These are phyloP conservation scores for Melanargia galathea DNA, from an alignment of 2,888 invertebrate species.

Conservation along the genomic window DNA sequence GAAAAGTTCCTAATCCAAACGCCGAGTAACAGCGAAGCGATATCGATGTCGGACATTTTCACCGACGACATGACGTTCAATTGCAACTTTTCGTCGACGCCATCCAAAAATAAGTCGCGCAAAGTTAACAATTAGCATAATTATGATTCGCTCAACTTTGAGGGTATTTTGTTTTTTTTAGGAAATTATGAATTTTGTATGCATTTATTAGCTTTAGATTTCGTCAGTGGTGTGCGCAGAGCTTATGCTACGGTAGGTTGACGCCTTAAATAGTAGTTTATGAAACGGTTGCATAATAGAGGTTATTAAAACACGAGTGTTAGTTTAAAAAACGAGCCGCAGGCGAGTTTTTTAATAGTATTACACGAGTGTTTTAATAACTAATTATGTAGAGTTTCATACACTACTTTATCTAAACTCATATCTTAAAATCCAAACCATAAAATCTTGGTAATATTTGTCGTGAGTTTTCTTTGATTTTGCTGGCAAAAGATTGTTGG, in stretches of 20 bases:
- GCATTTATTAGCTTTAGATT: conserved; percentile 56
- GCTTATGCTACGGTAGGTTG: background rate
- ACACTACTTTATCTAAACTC: too few relatives aligned
- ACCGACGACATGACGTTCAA: conserved; percentile 72
- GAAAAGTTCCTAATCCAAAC: conserved; percentile 58
- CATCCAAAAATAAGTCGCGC: conserved; percentile 73
- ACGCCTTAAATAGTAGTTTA: too few relatives aligned
- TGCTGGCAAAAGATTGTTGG: too few relatives aligned
- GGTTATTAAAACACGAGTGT: too few relatives aligned
- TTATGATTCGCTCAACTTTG: conserved; percentile 13
- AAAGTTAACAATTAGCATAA: conserved; percentile 48
- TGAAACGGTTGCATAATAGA: too few relatives aligned
- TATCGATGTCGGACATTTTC: conserved; percentile 76
- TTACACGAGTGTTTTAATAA: too few relatives aligned
- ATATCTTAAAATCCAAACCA: too few relatives aligned
- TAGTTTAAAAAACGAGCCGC: too few relatives aligned
- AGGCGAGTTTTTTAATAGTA: too few relatives aligned
- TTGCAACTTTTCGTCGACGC: conserved; percentile 77
- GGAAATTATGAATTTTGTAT: conserved; percentile 61
- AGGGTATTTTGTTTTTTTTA: conserved; percentile 40
- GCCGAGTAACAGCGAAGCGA: conserved; percentile 60
- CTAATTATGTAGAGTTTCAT: too few relatives aligned
- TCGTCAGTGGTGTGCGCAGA: background rate
- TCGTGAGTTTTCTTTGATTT: too few relatives aligned
- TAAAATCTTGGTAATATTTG: too few relatives aligned